Evolutionary conservation across 2,888 invertebrate species (phyloP).

Genomic region (Trichacis sp.): DNA sequence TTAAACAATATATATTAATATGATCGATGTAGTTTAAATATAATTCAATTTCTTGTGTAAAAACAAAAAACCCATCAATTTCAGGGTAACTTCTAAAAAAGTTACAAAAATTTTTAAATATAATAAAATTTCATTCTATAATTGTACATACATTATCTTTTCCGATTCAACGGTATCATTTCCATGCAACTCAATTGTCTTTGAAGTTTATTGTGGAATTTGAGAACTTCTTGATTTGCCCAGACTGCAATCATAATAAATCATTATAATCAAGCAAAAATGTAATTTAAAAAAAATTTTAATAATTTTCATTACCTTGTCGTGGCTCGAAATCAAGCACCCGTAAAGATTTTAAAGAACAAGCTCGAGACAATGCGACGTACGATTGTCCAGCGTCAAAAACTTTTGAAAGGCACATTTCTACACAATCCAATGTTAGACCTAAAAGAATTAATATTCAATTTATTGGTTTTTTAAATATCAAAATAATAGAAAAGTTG

Average conservation of each 20-base stretch:
- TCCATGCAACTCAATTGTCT: conserved; percentile 76
- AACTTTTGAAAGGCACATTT: conserved; percentile 90
- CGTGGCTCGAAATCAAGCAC: conserved; percentile 87
- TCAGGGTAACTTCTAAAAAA: too few relatives aligned
- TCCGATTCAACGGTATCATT: conserved; percentile 74
- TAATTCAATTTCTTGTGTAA: too few relatives aligned
- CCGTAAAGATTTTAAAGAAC: conserved; percentile 85
- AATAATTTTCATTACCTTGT: conserved; percentile 70
- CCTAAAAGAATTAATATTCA: too few relatives aligned
- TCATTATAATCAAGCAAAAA: too few relatives aligned
- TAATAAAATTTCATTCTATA: too few relatives aligned
- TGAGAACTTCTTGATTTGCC: conserved; percentile 86
- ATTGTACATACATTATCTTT: conserved; percentile 8
- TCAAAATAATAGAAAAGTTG: too few relatives aligned
- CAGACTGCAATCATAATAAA: conserved; percentile 76
- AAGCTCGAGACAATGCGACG: conserved; percentile 93
- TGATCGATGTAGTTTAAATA: too few relatives aligned
- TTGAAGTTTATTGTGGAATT: conserved; percentile 82
- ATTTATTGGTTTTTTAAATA: too few relatives aligned
- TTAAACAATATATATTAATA: too few relatives aligned
- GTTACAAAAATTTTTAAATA: too few relatives aligned
- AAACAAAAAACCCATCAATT: too few relatives aligned
- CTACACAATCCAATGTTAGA: conserved; percentile 93
- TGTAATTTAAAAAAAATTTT: too few relatives aligned
- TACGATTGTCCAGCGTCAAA: conserved; percentile 98